Percentiles rank a stretch among this genome's conserved stretches.
These are phyloP conservation scores for Gerris buenoi DNA, from an alignment of 1,140 invertebrate species.

Conservation along the genomic window DNA sequence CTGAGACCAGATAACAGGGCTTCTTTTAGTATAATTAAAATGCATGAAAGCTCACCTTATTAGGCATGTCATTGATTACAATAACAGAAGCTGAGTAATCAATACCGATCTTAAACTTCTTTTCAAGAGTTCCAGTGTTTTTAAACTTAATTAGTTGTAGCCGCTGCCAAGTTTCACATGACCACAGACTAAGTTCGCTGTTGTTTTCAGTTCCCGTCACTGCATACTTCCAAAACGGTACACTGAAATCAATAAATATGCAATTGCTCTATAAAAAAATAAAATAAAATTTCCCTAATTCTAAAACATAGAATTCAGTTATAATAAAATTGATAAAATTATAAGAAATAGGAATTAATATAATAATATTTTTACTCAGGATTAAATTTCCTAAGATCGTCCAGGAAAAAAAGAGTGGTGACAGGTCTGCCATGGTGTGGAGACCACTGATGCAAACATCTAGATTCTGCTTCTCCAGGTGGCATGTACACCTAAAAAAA, in stretches of 20 bases:
- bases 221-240: slow-evolving; percentile 85
- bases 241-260: too few relatives aligned
- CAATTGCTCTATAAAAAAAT: too few relatives aligned
- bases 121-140: slow-evolving; percentile 31
- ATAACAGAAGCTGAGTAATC: slow-evolving; percentile 70
- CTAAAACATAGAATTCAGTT: too few relatives aligned
- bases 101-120: slow-evolving; percentile 55
- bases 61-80: slow-evolving; percentile 66
- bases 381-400: slow-evolving; percentile 69
- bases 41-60: slow-evolving; percentile 31
- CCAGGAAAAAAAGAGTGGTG: slow-evolving; percentile 75
- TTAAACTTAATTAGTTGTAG: slow-evolving; percentile 68
- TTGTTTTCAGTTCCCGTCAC: slow-evolving; percentile 81
- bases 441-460: slow-evolving; percentile 77
- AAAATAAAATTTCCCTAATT: too few relatives aligned
- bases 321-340: too few relatives aligned
- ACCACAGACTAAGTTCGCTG: slow-evolving; percentile 83
- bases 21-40: too few relatives aligned
- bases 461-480: slow-evolving; percentile 41
- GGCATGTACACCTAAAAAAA: slow-evolving; percentile 45
- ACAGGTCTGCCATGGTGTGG: slow-evolving; percentile 75
- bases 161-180: slow-evolving; percentile 82
- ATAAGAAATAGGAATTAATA: too few relatives aligned
- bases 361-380: too few relatives aligned
- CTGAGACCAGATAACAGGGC: too few relatives aligned